Conservation (phyloP, 2,888 invertebrate species). For the Leptinotarsa haldemani region DNA sequence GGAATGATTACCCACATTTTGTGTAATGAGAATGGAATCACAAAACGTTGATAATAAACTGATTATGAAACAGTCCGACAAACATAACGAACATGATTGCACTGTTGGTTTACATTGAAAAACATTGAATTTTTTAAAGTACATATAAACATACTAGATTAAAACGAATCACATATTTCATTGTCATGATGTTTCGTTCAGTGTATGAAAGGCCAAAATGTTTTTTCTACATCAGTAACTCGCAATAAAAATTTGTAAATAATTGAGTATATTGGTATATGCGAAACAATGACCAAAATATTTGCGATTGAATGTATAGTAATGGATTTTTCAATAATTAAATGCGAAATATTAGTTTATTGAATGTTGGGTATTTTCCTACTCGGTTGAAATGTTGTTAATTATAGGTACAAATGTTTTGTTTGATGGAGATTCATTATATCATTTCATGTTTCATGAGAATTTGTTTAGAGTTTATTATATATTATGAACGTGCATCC, state of each 20-base stretch:
- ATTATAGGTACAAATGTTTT: slow-evolving; percentile 2
- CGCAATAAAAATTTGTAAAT: not conserved
- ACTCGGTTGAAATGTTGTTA: slow-evolving; percentile 5
- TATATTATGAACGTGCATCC: slow-evolving; percentile 8
- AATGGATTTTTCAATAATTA: slow-evolving; percentile 15
- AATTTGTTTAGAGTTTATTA: not conserved
- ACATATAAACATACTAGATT: too few species aligned
- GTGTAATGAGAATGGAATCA: too few species aligned
- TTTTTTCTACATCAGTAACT: slow-evolving; percentile 1
- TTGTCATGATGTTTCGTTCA: too few species aligned
- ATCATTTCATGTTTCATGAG: not conserved
- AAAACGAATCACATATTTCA: too few species aligned
- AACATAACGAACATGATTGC: too few species aligned
- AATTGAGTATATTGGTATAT: slow-evolving; percentile 12
- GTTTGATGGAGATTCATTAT: slow-evolving; percentile 11
- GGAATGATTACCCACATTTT: too few species aligned
- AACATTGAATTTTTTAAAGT: too few species aligned
- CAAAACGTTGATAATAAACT: too few species aligned
- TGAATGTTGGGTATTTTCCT: slow-evolving; percentile 20
- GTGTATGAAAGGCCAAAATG: not conserved
- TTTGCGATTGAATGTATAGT: slow-evolving; percentile 24
- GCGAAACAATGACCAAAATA: slow-evolving; percentile 25
- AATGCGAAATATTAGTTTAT: slow-evolving; percentile 12
- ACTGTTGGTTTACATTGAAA: too few species aligned
- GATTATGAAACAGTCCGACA: too few species aligned